These are phyloP conservation scores for Magallana nippona DNA, from an alignment of 2,888 invertebrate species.

Conservation along the genomic window DNA sequence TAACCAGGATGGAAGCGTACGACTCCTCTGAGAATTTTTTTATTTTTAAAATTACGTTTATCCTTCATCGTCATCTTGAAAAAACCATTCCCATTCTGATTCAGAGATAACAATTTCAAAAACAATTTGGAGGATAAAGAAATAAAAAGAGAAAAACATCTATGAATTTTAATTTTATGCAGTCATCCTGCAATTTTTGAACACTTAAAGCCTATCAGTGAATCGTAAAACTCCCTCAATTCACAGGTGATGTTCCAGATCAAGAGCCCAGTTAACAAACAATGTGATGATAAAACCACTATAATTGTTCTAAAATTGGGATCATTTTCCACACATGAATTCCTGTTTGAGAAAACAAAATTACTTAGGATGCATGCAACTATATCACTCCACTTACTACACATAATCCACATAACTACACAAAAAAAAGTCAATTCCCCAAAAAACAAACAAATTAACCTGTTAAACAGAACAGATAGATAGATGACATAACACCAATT, in stretches of 20 bases:
- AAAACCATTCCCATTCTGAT: background rate
- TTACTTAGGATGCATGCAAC: background rate
- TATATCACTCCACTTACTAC: background rate
- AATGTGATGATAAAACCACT: background rate
- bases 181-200: slow-evolving; percentile 13
- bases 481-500: too few relatives aligned
- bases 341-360: background rate
- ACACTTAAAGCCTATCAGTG: slow-evolving; percentile 5
- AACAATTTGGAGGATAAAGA: background rate
- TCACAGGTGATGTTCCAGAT: background rate
- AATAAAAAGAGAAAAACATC: background rate
- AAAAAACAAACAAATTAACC: too few relatives aligned
- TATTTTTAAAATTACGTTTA: background rate
- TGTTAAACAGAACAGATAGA: too few relatives aligned
- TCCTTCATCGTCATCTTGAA: background rate
- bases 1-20: too few relatives aligned
- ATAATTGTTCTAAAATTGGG: background rate
- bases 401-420: too few relatives aligned
- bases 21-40: background rate
- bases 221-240: background rate
- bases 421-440: too few relatives aligned
- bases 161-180: background rate
- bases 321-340: slow-evolving; percentile 5
- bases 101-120: background rate
- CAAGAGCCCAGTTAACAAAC: background rate